Base-by-base conservation (phyloP, 2,888 invertebrate genomes). In the Nephrocerus scutellatus region DNA sequence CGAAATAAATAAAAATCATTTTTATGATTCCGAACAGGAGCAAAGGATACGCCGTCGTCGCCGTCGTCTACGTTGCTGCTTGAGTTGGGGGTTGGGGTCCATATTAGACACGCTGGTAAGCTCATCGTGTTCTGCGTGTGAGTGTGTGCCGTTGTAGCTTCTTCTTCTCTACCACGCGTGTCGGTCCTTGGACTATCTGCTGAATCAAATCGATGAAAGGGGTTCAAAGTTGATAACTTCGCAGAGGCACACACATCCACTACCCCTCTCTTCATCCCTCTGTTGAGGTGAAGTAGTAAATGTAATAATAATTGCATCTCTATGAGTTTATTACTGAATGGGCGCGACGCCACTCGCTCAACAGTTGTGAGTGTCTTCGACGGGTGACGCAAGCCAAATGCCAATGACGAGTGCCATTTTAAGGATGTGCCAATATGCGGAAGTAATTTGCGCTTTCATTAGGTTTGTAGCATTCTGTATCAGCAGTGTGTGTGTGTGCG, bases 361-460 rank as follows among this genome's bases (percentile, higher is more conserved):
- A n/a, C 24, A 26, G 13, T 22, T 25, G 13, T 26, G 35, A 35
- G 28, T 39, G 25, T 40, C 7, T 30, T 30, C 7, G 34, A 39
- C 22, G 23, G 6, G 18, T 32, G 23, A 14, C 10, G 14, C 15
- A 18, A 29, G 5, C 9, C n/a, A 29, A 5, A 29, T 16, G 29
- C 18, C 22, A 22, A 8, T 22, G 10, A 10, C 22, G 6, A 6
- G 13, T 7, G 36, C 44, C 41, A 39, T 48, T 39, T 39, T 40
- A 39, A 51, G 51, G 52, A 57, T 57, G 59, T 60, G 60, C 55
- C 60, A 59, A 56, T 59, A 55, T 57, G 57, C 59, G 60, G 59
- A 59, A 59, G 59, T 59, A 60, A 60, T 60, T 60, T 59, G 59
- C 56, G 53, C 59, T 60, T 60, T 60, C 60, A 60, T 60, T 60